Base-by-base conservation (phyloP, 1,140 invertebrate genomes). In the Phenacoccus solenopsis region DNA sequence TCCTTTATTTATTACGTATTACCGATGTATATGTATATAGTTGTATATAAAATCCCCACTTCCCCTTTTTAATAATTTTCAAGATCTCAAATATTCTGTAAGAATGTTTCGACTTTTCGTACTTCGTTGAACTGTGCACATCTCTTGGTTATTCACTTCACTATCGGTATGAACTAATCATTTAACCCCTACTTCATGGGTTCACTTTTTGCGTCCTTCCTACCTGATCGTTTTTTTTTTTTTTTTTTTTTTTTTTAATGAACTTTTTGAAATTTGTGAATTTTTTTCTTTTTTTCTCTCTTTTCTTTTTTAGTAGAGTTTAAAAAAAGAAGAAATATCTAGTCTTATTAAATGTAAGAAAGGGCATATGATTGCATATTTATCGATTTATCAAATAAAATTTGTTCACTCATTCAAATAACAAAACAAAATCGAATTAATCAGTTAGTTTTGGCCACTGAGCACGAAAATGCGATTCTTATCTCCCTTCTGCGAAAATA, bases 71-170 rank as follows among this genome's bases (percentile, higher is more conserved):
- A 24, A 64, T 24, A 3, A 13, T 9, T 64, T 64, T 64, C 4
- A 64, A 10, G 59, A 64, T 64, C 59, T 64, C 59, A 64, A 64
- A 64, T 25, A 64, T 16, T 64, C 5, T 64, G 10, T 64, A 64
- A 64, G 22, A 64, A 24, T 64, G 9, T 10, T 64, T 16, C 16
- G 20, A 49, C 4, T 49, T n/a, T n/a, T n/a, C 5, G 38, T 32
- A 32, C 38, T n/a, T n/a, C n/a, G n/a, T n/a, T n/a, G n/a, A n/a
- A n/a, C n/a, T n/a, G n/a, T n/a, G n/a, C n/a, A n/a, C n/a, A n/a
- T n/a, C n/a, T n/a, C n/a, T n/a, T n/a, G n/a, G n/a, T n/a, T n/a
- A n/a, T n/a, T n/a, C n/a, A n/a, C n/a, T n/a, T n/a, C n/a, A n/a
- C n/a, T 38, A 38, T 38, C n/a, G 32, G 32, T 38, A 38, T 10